Conservation (phyloP, 2,888 invertebrate species). For the Oconnorella tubifera region DNA sequence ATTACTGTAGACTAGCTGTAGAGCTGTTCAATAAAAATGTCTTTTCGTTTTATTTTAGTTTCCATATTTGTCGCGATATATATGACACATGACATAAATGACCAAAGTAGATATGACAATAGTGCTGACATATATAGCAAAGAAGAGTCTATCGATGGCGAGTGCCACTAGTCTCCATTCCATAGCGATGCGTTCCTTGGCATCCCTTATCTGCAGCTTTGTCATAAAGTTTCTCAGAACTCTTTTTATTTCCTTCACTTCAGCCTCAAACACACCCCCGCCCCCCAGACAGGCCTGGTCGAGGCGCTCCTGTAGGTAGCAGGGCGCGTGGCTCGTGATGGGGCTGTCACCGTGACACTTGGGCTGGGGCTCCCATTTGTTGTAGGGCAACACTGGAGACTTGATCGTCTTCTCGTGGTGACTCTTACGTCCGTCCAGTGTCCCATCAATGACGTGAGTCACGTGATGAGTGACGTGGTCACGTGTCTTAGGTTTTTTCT, state of each 20-base stretch:
- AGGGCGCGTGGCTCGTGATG: conserved; percentile 3
- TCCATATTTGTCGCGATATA: conserved; percentile 8
- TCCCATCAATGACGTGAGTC: conserved; percentile 31
- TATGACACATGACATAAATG: conserved; percentile 25
- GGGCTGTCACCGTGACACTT: conserved; percentile 13
- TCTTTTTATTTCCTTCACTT: conserved; percentile 47
- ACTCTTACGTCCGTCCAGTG: conserved; percentile 24
- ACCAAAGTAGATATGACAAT: conserved; percentile 34
- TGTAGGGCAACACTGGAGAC: conserved; percentile 30
- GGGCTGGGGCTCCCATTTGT: conserved; percentile 27
- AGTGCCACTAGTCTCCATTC: conserved; percentile 37
- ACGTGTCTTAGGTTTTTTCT: conserved; percentile 17
- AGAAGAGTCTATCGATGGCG: conserved; percentile 37
- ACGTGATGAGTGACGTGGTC: conserved; percentile 32
- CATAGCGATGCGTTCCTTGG: conserved; percentile 41
- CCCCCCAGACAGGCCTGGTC: neutral
- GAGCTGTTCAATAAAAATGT: neutral
- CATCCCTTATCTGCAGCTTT: conserved; percentile 42
- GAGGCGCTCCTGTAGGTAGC: neutral
- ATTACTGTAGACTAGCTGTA: no score
- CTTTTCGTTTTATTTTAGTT: no score
- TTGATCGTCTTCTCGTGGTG: conserved; percentile 32
- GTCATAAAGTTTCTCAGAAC: conserved; percentile 41
- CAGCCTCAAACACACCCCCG: conserved; percentile 40
- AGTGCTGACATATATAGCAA: conserved; percentile 33